These are phyloP conservation scores for Oceanodroma leucorhoa DNA, from an alignment of 2,797 vertebrate genomes.

Conservation along the genomic window DNA sequence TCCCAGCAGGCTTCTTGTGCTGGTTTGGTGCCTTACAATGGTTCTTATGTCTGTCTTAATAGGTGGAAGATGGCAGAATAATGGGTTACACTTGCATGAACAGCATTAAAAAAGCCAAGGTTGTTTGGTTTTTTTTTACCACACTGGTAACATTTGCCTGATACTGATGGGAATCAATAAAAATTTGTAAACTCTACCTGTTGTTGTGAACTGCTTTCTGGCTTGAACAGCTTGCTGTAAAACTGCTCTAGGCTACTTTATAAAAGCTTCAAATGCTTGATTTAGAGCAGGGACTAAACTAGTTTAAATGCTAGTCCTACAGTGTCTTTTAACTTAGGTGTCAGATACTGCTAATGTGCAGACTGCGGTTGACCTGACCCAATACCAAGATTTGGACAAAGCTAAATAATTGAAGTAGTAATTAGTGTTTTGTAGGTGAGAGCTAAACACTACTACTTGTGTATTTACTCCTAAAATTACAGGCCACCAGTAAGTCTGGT, in stretches of 20 bases:
- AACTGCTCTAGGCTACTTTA: neutral
- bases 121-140: neutral
- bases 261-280: neutral
- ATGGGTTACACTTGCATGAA: neutral
- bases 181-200: neutral
- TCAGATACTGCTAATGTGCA: neutral
- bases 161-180: constrained; percentile 2
- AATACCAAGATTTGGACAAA: neutral
- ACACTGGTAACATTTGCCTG: neutral
- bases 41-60: neutral
- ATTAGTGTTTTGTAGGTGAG: neutral
- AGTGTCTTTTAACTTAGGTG: neutral
- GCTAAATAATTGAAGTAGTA: neutral
- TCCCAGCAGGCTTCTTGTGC: neutral
- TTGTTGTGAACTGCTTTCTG: neutral
- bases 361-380: neutral
- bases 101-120: neutral
- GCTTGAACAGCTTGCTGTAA: neutral
- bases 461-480: neutral
- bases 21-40: neutral
- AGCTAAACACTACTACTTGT: neutral
- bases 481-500: neutral
- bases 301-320: neutral
- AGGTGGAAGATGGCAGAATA: neutral
- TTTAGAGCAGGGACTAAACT: neutral